These are phyloP conservation scores for Rhysida immarginata DNA, from an alignment of 1,140 invertebrate species.

Conservation along the genomic window DNA sequence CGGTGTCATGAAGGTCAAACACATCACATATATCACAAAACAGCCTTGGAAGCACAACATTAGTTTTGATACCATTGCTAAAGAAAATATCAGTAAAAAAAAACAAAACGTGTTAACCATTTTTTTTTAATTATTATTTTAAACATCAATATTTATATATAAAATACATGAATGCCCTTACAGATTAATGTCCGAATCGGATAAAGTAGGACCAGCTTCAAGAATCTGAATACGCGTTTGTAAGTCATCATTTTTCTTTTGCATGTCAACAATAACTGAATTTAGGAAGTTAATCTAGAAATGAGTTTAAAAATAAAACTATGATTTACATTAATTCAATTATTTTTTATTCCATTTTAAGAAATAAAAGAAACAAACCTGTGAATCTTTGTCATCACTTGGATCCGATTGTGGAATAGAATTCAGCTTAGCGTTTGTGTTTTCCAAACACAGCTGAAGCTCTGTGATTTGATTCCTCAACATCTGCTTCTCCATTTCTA, in stretches of 20 bases:
- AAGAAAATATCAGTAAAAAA: not conserved
- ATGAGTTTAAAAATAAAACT: conserved; percentile 24
- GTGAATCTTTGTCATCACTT: conserved; percentile 21
- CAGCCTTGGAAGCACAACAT: conserved; percentile 49
- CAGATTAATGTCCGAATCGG: conserved; percentile 34
- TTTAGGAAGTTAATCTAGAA: conserved; percentile 82
- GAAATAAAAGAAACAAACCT: conserved; percentile 9
- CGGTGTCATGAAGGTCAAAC: conserved; percentile 92
- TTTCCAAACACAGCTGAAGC: conserved; percentile 14
- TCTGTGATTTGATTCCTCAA: conserved; percentile 16
- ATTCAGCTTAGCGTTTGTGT: conserved; percentile 11
- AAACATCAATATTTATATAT: not conserved
- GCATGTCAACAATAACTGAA: conserved; percentile 90
- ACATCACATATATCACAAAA: conserved; percentile 96
- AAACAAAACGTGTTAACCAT: not conserved
- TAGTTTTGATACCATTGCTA: conserved; percentile 16
- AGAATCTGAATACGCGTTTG: conserved; percentile 59
- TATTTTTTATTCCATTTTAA: too few relatives aligned
- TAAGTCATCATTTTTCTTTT: conserved; percentile 74
- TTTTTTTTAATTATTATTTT: not conserved
- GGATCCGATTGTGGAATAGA: conserved; percentile 18
- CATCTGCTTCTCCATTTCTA: conserved; percentile 17
- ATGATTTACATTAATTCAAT: too few relatives aligned
- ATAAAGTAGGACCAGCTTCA: conserved; percentile 47
- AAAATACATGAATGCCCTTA: conserved; percentile 23